phyloP scores from a whole-genome alignment of 2,888 invertebrate species.

The Cephus pygmeus region DNA sequence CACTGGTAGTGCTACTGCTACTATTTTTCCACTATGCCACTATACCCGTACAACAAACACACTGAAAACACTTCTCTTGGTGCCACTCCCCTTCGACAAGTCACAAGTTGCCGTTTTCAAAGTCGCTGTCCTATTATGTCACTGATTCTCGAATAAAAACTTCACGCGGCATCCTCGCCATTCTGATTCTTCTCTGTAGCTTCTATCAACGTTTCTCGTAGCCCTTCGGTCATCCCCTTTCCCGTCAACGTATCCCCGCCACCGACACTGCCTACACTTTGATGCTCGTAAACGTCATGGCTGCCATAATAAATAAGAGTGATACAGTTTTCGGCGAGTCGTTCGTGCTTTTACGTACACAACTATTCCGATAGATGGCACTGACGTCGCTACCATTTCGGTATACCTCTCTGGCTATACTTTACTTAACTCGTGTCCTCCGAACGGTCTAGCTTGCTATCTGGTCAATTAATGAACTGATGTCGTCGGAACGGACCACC shows the following conservation, averaged over 20 bases:
- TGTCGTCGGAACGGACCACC: conserved; percentile 61
- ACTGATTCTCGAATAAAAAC: neutral
- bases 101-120: neutral
- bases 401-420: neutral
- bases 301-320: neutral
- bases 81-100: neutral
- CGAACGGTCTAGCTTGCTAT: conserved; percentile 42
- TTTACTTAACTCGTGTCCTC: neutral
- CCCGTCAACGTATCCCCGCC: neutral
- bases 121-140: neutral
- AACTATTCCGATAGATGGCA: neutral
- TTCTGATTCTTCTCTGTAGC: neutral
- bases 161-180: neutral
- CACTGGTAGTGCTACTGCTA: neutral
- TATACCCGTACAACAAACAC: neutral
- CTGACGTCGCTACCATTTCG: neutral
- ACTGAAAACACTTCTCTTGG: neutral
- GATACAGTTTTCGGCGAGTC: neutral
- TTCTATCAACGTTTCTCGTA: neutral
- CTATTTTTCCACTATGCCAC: neutral
- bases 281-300: neutral
- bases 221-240: neutral
- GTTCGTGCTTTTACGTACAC: neutral
- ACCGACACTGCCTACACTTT: neutral
- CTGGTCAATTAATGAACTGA: conserved; percentile 64